Conservation (phyloP, 1,140 invertebrate genomes). For the Mesaphorura yosii region DNA sequence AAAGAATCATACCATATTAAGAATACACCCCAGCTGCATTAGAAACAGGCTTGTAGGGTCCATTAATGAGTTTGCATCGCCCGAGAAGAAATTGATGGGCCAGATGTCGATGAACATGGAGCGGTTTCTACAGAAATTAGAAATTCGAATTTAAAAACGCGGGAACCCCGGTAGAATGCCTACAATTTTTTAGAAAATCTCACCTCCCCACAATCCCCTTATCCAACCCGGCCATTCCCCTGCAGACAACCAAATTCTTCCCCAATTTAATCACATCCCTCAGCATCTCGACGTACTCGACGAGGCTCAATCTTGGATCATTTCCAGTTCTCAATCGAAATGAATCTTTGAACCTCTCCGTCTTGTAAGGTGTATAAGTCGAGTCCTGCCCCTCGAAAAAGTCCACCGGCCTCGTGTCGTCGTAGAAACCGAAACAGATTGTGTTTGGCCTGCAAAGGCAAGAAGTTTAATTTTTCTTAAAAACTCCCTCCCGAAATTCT, state of each 20-base stretch:
- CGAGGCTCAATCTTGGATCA: conserved; percentile 32
- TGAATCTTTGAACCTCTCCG: conserved; percentile 23
- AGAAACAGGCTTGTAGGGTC: conserved; percentile 84
- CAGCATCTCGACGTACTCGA: conserved; percentile 82
- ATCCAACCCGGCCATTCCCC: conserved; percentile 78
- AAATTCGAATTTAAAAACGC: conserved; percentile 2
- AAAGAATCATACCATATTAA: conserved; percentile 80
- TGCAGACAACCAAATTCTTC: conserved; percentile 87
- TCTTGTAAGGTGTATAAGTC: conserved; percentile 20
- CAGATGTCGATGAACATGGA: conserved; percentile 86
- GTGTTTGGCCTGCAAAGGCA: background rate
- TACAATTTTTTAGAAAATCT: conserved; percentile 26
- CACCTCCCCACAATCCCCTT: conserved; percentile 57
- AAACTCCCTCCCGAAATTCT: no score
- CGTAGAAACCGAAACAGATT: conserved; percentile 77
- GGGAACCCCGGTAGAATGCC: background rate
- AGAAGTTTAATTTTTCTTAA: no score
- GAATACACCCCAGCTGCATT: conserved; percentile 91
- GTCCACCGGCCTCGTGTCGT: conserved; percentile 56
- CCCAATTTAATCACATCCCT: conserved; percentile 75
- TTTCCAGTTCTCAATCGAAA: conserved; percentile 33
- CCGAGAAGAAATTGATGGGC: conserved; percentile 79
- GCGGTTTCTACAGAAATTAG: conserved; percentile 20
- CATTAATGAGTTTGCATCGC: conserved; percentile 56
- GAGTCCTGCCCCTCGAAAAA: conserved; percentile 48